Conservation (phyloP, 2,113 vertebrate genomes). For the Cottus gobio region DNA sequence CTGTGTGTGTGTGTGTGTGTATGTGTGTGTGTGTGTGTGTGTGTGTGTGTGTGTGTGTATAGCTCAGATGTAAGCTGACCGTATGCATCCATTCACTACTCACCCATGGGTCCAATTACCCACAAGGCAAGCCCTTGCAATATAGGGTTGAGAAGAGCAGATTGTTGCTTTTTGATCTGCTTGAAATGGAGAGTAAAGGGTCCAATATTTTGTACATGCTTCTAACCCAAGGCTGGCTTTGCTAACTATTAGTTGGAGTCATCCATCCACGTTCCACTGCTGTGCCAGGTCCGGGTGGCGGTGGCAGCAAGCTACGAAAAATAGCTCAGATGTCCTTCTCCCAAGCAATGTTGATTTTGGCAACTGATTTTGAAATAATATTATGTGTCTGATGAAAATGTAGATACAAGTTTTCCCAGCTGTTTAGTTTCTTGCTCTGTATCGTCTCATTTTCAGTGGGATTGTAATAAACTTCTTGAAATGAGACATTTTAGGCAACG, state of each 20-base stretch:
- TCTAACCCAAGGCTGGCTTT: conserved; percentile 12
- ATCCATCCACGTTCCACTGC: neutral
- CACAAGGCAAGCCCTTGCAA: conserved; percentile 43
- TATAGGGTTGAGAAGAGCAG: conserved; percentile 58
- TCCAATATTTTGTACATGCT: conserved; percentile 44
- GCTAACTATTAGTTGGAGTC: conserved; percentile 10
- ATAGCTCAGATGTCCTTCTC: neutral
- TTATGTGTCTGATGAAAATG: neutral
- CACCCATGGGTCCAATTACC: conserved; percentile 72
- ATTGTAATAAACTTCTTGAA: neutral
- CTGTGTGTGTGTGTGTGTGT: conserved; percentile 48
- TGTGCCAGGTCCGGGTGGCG: neutral
- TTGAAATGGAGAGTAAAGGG: conserved; percentile 58
- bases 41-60: conserved; percentile 43
- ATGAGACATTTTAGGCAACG: neutral
- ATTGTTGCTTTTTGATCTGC: conserved; percentile 51
- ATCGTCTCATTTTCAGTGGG: neutral
- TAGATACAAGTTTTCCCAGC: neutral
- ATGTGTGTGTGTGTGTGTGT: conserved; percentile 35
- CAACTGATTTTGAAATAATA: neutral
- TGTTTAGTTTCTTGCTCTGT: neutral
- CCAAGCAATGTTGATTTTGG: conserved; percentile 7
- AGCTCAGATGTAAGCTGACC: conserved; percentile 47
- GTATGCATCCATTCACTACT: conserved; percentile 31
- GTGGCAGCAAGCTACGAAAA: conserved; percentile 5